These are phyloP conservation scores for Macaca mulatta DNA, from an alignment of 2,113 vertebrate species.

Conservation along the genomic window DNA sequence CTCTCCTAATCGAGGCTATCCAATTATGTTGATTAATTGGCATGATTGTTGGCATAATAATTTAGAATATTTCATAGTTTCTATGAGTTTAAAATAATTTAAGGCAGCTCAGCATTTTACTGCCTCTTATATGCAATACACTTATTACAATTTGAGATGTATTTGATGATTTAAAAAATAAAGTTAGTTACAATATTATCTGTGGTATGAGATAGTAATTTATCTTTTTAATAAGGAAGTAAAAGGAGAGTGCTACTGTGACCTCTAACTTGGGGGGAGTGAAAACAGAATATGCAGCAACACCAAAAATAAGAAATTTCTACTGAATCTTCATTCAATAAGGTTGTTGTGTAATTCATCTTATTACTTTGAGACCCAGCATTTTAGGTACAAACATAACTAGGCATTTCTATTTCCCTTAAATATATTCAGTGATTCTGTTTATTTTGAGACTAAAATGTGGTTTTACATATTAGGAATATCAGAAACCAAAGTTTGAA, in stretches of 20 bases:
- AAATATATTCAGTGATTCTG: not conserved
- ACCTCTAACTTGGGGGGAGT: not conserved
- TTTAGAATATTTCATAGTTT: not conserved
- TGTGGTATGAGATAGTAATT: not conserved
- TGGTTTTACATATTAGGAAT: not conserved
- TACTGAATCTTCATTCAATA: not conserved
- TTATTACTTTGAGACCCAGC: not conserved
- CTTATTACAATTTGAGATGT: not conserved
- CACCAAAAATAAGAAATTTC: not conserved
- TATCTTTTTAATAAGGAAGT: not conserved
- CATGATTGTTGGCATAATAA: not conserved
- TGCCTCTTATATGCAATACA: not conserved
- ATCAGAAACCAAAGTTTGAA: not conserved
- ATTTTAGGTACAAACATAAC: not conserved
- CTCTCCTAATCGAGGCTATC: not conserved
- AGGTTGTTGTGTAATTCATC: accelerated
- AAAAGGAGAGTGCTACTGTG: not conserved
- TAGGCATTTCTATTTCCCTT: not conserved
- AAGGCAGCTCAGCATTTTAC: not conserved
- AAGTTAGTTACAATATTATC: not conserved
- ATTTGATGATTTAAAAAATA: not conserved
- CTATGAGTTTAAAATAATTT: not conserved
- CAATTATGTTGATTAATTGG: not conserved
- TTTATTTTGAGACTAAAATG: not conserved
- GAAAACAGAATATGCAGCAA: not conserved